Evolutionary conservation across 2,888 invertebrate species (phyloP).

Genomic region (Euspilapteryx auroguttella): DNA sequence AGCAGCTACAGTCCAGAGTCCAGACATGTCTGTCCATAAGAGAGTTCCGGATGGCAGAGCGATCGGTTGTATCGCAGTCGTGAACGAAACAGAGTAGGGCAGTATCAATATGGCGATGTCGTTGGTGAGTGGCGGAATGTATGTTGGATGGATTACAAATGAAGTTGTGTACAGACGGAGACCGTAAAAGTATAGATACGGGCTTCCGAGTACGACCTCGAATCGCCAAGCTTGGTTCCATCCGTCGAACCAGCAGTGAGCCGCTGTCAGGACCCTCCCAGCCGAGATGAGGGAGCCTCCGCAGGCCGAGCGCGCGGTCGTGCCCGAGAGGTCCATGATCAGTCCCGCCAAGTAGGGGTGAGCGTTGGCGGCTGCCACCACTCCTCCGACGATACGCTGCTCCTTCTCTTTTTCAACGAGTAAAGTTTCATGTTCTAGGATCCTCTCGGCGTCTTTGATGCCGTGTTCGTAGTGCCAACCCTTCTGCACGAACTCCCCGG

Average conservation of each 20-base stretch:
- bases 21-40: constrained; percentile 5
- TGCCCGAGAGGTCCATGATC: constrained; percentile 6
- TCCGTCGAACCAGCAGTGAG: constrained; percentile 11
- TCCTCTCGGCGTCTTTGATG: constrained; percentile 5
- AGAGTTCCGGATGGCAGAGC: constrained; percentile 6
- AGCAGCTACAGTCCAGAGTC: constrained; percentile 6
- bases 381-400: constrained; percentile 9
- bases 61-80: constrained; percentile 7
- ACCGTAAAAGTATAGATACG: constrained; percentile 9
- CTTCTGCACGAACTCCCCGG: too few relatives aligned
- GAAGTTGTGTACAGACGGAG: constrained; percentile 6
- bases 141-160: constrained; percentile 7
- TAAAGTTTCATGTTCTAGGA: constrained; percentile 2
- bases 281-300: constrained; percentile 8
- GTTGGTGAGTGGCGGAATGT: constrained; percentile 3
- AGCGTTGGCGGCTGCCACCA: constrained; percentile 4
- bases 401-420: too few relatives aligned
- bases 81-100: constrained; percentile 5
- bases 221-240: constrained; percentile 7
- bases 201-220: constrained; percentile 9
- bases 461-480: constrained; percentile 8
- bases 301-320: constrained; percentile 8
- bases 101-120: constrained; percentile 10
- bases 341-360: constrained; percentile 10
- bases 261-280: constrained; percentile 9